Evolutionary conservation across 2,888 invertebrate genomes (phyloP).

Genomic region (Tetragonisca angustula): DNA sequence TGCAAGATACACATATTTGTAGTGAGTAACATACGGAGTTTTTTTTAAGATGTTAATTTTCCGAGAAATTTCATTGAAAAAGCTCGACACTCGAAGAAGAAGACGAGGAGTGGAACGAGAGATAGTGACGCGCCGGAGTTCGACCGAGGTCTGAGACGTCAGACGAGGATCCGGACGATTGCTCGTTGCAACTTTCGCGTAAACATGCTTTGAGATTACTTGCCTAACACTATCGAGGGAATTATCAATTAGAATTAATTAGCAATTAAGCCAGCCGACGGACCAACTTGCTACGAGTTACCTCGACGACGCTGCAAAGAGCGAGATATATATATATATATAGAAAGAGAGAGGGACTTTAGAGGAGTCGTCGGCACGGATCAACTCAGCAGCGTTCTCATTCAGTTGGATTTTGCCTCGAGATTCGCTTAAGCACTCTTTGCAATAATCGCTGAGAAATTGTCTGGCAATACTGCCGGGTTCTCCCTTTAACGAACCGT

Average conservation of each 20-base stretch:
- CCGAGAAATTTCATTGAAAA: conserved; percentile 9
- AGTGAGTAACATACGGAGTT: neutral
- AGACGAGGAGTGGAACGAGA: conserved; percentile 7
- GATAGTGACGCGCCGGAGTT: neutral
- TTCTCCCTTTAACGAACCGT: conserved; percentile 16
- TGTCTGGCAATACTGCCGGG: conserved; percentile 33
- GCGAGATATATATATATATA: too few species aligned
- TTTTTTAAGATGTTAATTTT: conserved; percentile 26
- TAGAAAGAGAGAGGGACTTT: conserved; percentile 31
- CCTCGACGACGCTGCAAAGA: conserved; percentile 44
- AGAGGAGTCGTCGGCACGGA: conserved; percentile 53
- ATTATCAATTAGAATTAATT: conserved; percentile 78
- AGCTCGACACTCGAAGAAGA: conserved; percentile 9
- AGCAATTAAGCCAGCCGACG: conserved; percentile 73
- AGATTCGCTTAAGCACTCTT: conserved; percentile 42
- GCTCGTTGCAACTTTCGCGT: conserved; percentile 67
- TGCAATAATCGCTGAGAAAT: conserved; percentile 51
- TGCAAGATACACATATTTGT: neutral
- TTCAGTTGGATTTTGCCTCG: conserved; percentile 59
- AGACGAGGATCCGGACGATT: conserved; percentile 42
- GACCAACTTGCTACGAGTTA: conserved; percentile 67
- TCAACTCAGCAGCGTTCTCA: conserved; percentile 53
- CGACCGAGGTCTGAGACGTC: conserved; percentile 28
- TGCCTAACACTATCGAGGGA: conserved; percentile 67
- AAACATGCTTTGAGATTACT: conserved; percentile 74